These are phyloP conservation scores for Pampusana beccarii DNA, from an alignment of 2,113 vertebrate genomes.

Conservation along the genomic window DNA sequence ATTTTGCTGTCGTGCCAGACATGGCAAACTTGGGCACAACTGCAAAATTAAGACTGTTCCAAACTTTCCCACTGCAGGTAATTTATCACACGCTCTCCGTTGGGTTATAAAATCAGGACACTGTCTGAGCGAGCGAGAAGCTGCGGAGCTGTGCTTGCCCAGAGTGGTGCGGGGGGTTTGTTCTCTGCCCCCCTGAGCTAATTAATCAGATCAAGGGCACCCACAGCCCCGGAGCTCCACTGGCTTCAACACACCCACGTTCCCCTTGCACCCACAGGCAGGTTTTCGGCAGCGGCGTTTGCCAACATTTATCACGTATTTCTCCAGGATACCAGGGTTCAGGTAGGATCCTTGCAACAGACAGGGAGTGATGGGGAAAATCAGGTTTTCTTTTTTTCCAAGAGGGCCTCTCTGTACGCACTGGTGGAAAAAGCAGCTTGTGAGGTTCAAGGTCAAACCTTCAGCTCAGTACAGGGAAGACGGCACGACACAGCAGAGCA, in stretches of 20 bases:
- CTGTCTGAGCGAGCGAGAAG: not conserved
- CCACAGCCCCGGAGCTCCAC: not conserved
- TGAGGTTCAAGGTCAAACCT: too few species aligned
- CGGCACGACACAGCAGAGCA: not conserved
- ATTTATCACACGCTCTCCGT: not conserved
- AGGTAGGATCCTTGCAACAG: too few species aligned
- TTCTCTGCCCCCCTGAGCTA: too few species aligned
- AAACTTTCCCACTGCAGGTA: not conserved
- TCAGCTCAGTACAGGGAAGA: not conserved
- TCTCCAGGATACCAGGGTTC: not conserved
- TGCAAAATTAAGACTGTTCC: not conserved
- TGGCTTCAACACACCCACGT: not conserved
- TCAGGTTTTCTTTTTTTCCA: too few species aligned
- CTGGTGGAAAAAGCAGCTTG: too few species aligned
- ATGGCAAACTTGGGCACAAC: not conserved
- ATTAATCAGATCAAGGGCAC: not conserved
- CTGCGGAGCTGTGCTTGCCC: fast-evolving
- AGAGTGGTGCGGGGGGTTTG: not conserved
- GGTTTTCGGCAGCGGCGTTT: not conserved
- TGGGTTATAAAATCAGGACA: not conserved
- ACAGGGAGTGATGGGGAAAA: not conserved
- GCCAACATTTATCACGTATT: too few species aligned
- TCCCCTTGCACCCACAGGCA: not conserved
- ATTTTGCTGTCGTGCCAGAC: not conserved
- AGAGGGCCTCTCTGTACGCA: fast-evolving